Evolutionary conservation across 2,888 invertebrate species (phyloP), one percentile per base, ranked within the genome.

Genomic region (Aplocera efformata): DNA sequence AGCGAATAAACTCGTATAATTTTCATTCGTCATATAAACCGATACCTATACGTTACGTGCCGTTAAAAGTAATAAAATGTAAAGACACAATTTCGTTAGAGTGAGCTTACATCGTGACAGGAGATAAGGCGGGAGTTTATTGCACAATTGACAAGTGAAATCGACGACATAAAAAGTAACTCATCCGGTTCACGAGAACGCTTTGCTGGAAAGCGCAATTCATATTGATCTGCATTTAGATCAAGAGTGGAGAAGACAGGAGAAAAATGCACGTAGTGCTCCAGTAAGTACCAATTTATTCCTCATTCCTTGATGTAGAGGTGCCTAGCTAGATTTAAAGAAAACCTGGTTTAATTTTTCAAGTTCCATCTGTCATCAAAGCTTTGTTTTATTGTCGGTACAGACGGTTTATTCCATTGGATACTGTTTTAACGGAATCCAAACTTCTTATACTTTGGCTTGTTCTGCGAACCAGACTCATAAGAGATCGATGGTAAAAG

Each of bases 101-200:
- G 54, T 56, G 54, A 67, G 60, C 59, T 67, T 60, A 60, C 66
- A 72, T 69, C 68, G 51, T 60, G 58, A 60, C 50, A 56, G 50
- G 53, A 56, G 52, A 58, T 63, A 59, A 58, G 55, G 51, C 53
- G 53, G 51, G 58, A 61, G 57, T 73, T 76, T 79, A 75, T 71
- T 67, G 60, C 60, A 66, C 71, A 68, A 71, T 73, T 67, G 72
- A 71, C 72, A 67, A 69, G 61, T 69, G 59, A 70, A 74, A 73
- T 67, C 59, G 68, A 65, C 57, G 49, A 48, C 51, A 58, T 66
- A 69, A 73, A 68, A 71, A 51, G 61, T 38, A 23, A 30, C 43
- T 34, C 27, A 63, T 53, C 62, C 57, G 56, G 47, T 53, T 52
- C 39, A 42, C 9, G 10, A 29, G 10, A 11, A 36, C 10, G 29